phyloP scores from a whole-genome alignment of 2,113 vertebrate species.

The Lanius collurio region DNA sequence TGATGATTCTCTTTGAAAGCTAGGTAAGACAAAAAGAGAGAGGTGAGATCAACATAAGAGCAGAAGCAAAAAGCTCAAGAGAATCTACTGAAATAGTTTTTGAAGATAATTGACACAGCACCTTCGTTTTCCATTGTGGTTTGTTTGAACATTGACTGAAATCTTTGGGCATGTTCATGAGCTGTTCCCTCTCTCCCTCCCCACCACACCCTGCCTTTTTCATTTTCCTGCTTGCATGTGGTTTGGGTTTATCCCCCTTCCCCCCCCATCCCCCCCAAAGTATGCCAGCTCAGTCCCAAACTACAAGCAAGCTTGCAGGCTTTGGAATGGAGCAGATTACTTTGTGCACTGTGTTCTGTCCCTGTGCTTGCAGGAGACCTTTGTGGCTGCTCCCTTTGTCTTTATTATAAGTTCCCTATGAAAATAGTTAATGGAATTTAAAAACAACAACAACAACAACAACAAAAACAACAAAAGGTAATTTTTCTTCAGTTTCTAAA shows the following conservation, averaged over 20 bases:
- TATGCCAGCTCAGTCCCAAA: neutral
- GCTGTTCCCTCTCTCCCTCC: neutral
- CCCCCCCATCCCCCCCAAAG: neutral
- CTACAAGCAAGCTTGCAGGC: neutral
- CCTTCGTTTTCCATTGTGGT: neutral
- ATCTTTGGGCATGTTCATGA: neutral
- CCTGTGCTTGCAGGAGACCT: neutral
- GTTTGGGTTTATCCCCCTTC: neutral
- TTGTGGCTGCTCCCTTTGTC: neutral
- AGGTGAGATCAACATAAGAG: neutral
- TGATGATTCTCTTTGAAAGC: neutral
- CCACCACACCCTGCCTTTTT: neutral
- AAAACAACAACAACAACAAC: neutral
- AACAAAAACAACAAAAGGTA: neutral
- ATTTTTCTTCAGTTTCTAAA: neutral
- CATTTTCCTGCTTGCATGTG: neutral
- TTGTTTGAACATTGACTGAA: neutral
- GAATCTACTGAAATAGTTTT: neutral
- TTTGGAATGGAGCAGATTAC: neutral
- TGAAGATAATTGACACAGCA: neutral
- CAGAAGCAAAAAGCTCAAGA: neutral
- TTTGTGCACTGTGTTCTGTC: neutral
- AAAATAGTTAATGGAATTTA: neutral
- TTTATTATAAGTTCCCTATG: neutral
- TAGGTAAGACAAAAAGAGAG: neutral